Conservation (phyloP, 1,140 invertebrate genomes). For the Macrocentrus cingulum region DNA sequence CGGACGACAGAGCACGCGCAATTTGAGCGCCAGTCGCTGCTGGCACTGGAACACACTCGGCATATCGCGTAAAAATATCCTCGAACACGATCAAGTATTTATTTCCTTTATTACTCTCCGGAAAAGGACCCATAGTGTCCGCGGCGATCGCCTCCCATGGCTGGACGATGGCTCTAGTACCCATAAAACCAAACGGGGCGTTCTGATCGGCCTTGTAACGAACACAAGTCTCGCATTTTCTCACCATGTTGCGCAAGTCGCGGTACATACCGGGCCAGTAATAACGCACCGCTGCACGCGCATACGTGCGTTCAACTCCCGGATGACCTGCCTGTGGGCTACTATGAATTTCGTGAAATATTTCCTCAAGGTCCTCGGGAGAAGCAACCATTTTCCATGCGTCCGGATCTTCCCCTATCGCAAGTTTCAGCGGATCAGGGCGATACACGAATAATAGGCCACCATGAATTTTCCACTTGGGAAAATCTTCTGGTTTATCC, state of each 20-base stretch:
- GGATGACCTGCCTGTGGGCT: constrained; percentile 19
- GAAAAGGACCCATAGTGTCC: constrained; percentile 45
- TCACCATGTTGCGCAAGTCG: constrained; percentile 34
- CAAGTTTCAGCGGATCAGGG: not conserved
- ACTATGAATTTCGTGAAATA: not conserved
- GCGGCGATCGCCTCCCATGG: constrained; percentile 38
- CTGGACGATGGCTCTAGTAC: constrained; percentile 18
- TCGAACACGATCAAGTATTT: constrained; percentile 38
- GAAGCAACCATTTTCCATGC: constrained; percentile 9
- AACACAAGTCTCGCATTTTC: too few relatives aligned
- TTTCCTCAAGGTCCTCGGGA: not conserved
- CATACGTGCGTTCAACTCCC: constrained; percentile 38
- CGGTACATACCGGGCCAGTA: constrained; percentile 40
- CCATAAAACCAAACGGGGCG: constrained; percentile 37
- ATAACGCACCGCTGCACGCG: constrained; percentile 24
- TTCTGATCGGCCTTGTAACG: constrained; percentile 37
- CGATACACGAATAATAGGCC: not conserved
- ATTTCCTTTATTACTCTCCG: constrained; percentile 37
- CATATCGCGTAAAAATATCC: constrained; percentile 39
- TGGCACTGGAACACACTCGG: constrained; percentile 41
- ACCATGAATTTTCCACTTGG: not conserved
- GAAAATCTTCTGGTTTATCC: not conserved
- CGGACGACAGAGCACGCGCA: constrained; percentile 34
- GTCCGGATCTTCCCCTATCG: not conserved
- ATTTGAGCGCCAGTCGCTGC: constrained; percentile 39